phyloP scores from a whole-genome alignment of 2,888 invertebrate species.

The Drosophila testacea region DNA sequence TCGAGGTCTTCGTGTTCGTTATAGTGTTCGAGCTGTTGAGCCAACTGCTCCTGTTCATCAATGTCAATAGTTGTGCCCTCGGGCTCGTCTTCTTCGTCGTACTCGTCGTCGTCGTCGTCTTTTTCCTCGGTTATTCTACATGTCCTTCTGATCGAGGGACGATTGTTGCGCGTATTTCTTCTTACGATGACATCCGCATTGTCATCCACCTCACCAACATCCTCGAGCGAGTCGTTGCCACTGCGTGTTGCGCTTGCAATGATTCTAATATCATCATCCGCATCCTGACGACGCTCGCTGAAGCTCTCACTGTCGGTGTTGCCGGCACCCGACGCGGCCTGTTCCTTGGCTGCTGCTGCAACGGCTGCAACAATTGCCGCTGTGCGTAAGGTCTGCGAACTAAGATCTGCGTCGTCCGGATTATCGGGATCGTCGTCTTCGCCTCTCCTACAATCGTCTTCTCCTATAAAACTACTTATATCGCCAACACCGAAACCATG shows the following conservation, averaged over 20 bases:
- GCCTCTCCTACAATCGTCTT: slow-evolving; percentile 64
- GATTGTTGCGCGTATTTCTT: slow-evolving; percentile 64
- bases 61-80: slow-evolving; percentile 70
- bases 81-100: slow-evolving; percentile 66
- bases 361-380: slow-evolving; percentile 75
- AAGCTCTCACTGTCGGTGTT: slow-evolving; percentile 75
- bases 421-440: slow-evolving; percentile 60
- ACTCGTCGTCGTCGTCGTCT: slow-evolving; percentile 58
- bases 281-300: slow-evolving; percentile 66
- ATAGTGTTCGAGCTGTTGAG: slow-evolving; percentile 49
- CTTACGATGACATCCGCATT: slow-evolving; percentile 72
- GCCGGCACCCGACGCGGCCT: slow-evolving; percentile 33
- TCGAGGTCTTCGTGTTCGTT: slow-evolving; percentile 38
- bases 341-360: slow-evolving; percentile 69
- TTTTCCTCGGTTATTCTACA: slow-evolving; percentile 76
- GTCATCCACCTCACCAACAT: slow-evolving; percentile 72
- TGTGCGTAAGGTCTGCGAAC: slow-evolving; percentile 69
- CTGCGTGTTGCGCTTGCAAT: slow-evolving; percentile 48
- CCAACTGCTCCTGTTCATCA: slow-evolving; percentile 64
- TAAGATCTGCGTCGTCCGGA: slow-evolving; percentile 49
- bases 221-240: slow-evolving; percentile 71
- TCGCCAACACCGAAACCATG: slow-evolving; percentile 82
- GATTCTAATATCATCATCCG: slow-evolving; percentile 62
- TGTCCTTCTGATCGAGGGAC: slow-evolving; percentile 70
- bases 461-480: slow-evolving; percentile 78